Evolutionary conservation across 2,113 vertebrate genomes (phyloP).

Genomic region (Eupsittula cactorum): DNA sequence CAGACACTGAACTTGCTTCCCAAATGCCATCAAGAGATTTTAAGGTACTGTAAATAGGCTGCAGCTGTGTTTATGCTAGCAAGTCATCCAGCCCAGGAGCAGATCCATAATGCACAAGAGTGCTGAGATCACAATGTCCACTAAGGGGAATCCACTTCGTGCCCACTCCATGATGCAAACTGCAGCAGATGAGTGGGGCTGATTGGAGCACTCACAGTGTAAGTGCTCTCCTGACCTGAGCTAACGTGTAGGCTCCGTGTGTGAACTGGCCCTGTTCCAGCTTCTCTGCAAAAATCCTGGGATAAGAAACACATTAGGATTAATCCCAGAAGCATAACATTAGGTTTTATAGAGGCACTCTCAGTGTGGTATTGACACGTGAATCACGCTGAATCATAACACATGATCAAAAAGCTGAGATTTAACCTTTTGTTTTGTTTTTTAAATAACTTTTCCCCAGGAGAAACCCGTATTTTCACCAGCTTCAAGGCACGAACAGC

Average conservation of each 20-base stretch:
- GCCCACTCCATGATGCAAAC: not conserved
- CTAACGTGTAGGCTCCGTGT: not conserved
- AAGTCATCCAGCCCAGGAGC: not conserved
- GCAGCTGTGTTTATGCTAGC: not conserved
- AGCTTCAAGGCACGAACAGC: not conserved
- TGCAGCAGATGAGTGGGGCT: not conserved
- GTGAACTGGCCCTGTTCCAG: not conserved
- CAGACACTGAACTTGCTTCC: not conserved
- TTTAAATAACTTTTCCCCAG: not conserved
- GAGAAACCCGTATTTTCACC: not conserved
- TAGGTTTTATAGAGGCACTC: not conserved
- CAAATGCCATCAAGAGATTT: not conserved
- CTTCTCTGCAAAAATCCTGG: not conserved
- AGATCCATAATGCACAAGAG: not conserved
- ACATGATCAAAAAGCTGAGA: not conserved
- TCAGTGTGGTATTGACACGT: not conserved
- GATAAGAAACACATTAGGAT: constrained; percentile 2
- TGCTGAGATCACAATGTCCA: not conserved
- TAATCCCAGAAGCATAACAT: not conserved
- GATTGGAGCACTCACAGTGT: not conserved
- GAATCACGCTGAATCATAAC: constrained; percentile 29
- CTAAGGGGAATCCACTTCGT: not conserved
- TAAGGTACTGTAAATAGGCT: not conserved
- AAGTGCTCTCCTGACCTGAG: not conserved
- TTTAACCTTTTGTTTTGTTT: not conserved